Evolutionary conservation across 1,140 invertebrate genomes (phyloP).

Genomic region (Aethina tumida): DNA sequence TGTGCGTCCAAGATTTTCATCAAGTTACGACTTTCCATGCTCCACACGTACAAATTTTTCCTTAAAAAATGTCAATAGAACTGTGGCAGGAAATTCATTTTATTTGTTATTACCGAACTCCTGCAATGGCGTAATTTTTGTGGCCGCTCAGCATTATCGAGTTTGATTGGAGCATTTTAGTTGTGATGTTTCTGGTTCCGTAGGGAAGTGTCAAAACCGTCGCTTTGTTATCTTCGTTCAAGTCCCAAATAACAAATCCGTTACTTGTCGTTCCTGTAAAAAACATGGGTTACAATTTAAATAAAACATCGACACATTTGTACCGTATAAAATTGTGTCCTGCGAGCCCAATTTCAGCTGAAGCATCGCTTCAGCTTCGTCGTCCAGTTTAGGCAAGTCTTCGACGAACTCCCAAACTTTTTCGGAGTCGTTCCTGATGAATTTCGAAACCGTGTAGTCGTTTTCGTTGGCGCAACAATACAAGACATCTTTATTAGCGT

Average conservation of each 20-base stretch:
- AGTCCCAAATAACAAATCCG: constrained; percentile 69
- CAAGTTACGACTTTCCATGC: constrained; percentile 62
- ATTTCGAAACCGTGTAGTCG: constrained; percentile 47
- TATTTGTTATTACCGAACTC: constrained; percentile 45
- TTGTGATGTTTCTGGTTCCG: constrained; percentile 86
- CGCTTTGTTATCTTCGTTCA: constrained; percentile 39
- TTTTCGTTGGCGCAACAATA: constrained; percentile 50
- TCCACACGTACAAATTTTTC: constrained; percentile 95
- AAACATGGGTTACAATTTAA: constrained; percentile 9
- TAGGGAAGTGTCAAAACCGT: constrained; percentile 72
- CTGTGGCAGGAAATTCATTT: not conserved
- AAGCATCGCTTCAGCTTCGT: constrained; percentile 63
- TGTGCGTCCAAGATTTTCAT: constrained; percentile 93
- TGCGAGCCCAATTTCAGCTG: constrained; percentile 74
- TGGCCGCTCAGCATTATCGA: constrained; percentile 84
- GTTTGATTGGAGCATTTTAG: constrained; percentile 78
- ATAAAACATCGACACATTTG: constrained; percentile 7
- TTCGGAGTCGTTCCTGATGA: constrained; percentile 40
- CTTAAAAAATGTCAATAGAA: constrained; percentile 39
- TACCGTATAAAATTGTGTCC: constrained; percentile 68
- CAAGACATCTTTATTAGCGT: constrained; percentile 25
- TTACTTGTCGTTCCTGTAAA: constrained; percentile 62
- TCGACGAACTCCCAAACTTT: constrained; percentile 49
- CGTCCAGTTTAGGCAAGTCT: constrained; percentile 51
- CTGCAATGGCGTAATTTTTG: constrained; percentile 87